Percentiles rank a stretch among this genome's conserved stretches.
Conservation (phyloP, 2,888 invertebrate species). For the Sicus ferrugineus region DNA sequence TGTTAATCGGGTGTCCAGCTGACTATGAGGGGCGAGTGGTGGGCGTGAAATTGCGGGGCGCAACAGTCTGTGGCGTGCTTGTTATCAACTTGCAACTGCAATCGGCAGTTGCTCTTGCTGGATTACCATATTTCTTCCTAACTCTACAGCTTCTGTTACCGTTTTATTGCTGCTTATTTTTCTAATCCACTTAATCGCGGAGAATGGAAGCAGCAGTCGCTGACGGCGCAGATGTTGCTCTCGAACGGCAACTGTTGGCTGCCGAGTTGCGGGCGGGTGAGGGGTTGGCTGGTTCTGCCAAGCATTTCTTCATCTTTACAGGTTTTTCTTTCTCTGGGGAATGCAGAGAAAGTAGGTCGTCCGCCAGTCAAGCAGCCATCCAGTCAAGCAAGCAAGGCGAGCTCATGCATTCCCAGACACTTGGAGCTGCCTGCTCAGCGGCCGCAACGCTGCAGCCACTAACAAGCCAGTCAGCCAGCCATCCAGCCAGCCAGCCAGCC, state of each 20-base stretch:
- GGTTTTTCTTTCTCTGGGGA: slow-evolving; percentile 53
- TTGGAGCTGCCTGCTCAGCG: slow-evolving; percentile 22
- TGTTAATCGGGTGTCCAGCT: neutral
- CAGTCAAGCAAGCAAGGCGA: neutral
- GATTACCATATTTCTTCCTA: slow-evolving; percentile 9
- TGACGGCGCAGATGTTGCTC: slow-evolving; percentile 15
- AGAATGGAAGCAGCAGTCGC: neutral
- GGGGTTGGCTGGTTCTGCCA: slow-evolving; percentile 12
- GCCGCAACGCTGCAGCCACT: neutral
- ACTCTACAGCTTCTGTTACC: neutral
- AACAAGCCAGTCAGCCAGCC: too few species aligned
- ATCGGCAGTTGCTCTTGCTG: slow-evolving; percentile 20
- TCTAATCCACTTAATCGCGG: neutral
- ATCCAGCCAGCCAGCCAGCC: too few species aligned
- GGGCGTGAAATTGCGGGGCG: too few species aligned
- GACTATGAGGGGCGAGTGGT: too few species aligned
- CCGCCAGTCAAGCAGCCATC: slow-evolving; percentile 10
- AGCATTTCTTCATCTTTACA: slow-evolving; percentile 24
- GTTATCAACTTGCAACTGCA: neutral
- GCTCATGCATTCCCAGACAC: slow-evolving; percentile 26
- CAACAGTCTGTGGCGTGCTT: neutral
- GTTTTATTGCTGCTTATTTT: neutral
- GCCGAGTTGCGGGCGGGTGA: slow-evolving; percentile 7
- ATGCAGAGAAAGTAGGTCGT: slow-evolving; percentile 65
- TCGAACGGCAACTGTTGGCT: slow-evolving; percentile 30